Conservation (phyloP, 2,797 vertebrate genomes). For the Catamblyrhynchus diadema region DNA sequence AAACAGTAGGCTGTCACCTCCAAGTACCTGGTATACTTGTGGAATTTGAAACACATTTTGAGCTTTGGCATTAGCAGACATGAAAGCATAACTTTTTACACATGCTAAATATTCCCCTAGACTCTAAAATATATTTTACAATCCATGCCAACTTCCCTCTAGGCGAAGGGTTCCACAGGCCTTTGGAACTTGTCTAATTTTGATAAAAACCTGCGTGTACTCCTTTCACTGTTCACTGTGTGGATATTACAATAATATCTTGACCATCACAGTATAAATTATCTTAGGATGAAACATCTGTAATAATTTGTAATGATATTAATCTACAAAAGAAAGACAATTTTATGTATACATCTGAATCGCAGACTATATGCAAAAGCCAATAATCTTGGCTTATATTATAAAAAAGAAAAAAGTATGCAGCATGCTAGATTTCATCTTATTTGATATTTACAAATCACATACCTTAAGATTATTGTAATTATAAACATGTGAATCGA, state of each 20-base stretch:
- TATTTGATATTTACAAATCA: constrained; percentile 15
- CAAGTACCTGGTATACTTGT: background rate
- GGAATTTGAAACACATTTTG: constrained; percentile 28
- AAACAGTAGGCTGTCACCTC: constrained; percentile 14
- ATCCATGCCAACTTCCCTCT: background rate
- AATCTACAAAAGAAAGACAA: constrained; percentile 19
- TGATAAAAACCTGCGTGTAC: background rate
- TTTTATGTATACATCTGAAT: background rate
- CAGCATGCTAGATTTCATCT: background rate
- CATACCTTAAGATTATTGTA: background rate
- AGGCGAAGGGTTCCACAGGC: background rate
- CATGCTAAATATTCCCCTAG: background rate
- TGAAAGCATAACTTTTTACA: background rate
- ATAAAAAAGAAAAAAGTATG: background rate
- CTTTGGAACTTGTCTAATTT: constrained; percentile 13
- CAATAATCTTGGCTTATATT: background rate
- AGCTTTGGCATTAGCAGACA: constrained; percentile 22
- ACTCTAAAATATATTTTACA: constrained; percentile 1
- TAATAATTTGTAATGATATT: constrained; percentile 1
- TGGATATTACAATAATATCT: background rate
- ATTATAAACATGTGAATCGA: background rate
- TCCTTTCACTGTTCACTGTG: background rate
- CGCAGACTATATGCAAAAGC: background rate
- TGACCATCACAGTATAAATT: constrained; percentile 1
- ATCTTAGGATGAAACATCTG: background rate